A percentile compares a stretch with the other conserved stretches of the same genome.
Evolutionary conservation across 2,797 vertebrate species (phyloP).

Genomic region (Clarias platycephalus): DNA sequence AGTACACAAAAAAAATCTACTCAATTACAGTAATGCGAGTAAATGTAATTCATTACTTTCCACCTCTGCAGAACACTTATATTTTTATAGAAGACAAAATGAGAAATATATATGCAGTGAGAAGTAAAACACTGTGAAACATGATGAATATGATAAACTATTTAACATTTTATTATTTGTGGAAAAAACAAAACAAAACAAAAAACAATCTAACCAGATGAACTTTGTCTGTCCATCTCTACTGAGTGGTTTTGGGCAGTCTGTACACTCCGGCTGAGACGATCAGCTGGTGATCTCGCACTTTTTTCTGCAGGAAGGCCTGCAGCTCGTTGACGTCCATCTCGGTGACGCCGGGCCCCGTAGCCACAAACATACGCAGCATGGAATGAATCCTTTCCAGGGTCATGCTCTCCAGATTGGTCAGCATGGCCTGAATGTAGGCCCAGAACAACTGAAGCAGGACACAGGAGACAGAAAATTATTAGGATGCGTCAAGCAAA

Average conservation of each 20-base stretch:
- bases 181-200: neutral
- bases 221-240: constrained; percentile 14
- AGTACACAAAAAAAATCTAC: too few relatives aligned
- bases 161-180: constrained; percentile 41
- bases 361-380: constrained; percentile 96
- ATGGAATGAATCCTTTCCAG: constrained; percentile 97
- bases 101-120: neutral
- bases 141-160: neutral
- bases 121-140: neutral
- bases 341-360: constrained; percentile 89
- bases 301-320: constrained; percentile 92
- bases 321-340: constrained; percentile 95
- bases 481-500: too few relatives aligned
- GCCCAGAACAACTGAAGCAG: constrained; percentile 90
- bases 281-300: constrained; percentile 89
- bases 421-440: constrained; percentile 98
- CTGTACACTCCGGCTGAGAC: constrained; percentile 87
- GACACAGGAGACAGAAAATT: neutral
- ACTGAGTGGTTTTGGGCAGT: constrained; percentile 80
- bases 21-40: too few relatives aligned
- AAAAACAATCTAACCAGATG: neutral
- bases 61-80: neutral
- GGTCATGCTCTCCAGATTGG: constrained; percentile 94
- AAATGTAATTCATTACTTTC: too few relatives aligned
- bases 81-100: neutral